These are phyloP conservation scores for Mesorhabditis sp. DNA, from an alignment of 2,888 invertebrate species.

Conservation along the genomic window DNA sequence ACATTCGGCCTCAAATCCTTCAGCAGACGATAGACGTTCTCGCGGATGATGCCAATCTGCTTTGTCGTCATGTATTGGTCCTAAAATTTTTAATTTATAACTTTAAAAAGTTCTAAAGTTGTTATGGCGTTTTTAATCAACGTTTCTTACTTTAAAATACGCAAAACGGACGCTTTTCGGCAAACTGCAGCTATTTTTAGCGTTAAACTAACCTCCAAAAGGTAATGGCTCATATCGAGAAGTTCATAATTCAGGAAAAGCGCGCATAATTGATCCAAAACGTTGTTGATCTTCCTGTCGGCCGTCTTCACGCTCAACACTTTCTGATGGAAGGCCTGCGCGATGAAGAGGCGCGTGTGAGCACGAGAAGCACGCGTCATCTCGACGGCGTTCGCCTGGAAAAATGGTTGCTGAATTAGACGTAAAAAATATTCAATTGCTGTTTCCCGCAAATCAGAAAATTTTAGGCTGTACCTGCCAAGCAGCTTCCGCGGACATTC, in stretches of 20 bases:
- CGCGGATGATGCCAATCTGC: slow-evolving; percentile 38
- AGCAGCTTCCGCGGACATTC: neutral
- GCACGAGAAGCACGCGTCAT: slow-evolving; percentile 21
- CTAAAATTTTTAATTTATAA: slow-evolving; percentile 17
- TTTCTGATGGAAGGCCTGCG: slow-evolving; percentile 21
- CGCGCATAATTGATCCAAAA: slow-evolving; percentile 72
- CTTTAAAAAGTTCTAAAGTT: neutral
- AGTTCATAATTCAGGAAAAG: slow-evolving; percentile 65
- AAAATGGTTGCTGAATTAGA: too few relatives aligned
- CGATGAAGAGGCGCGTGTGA: slow-evolving; percentile 31
- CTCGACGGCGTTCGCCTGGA: neutral
- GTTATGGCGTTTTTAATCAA: neutral
- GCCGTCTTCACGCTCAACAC: slow-evolving; percentile 17
- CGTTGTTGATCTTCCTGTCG: slow-evolving; percentile 58
- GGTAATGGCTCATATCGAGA: slow-evolving; percentile 25
- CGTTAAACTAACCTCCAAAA: slow-evolving; percentile 15
- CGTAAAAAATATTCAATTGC: too few relatives aligned
- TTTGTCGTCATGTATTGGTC: slow-evolving; percentile 34
- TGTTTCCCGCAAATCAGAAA: too few relatives aligned
- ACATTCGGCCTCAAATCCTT: slow-evolving; percentile 75
- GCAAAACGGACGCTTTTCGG: too few relatives aligned
- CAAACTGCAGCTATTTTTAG: too few relatives aligned
- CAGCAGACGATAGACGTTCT: slow-evolving; percentile 60
- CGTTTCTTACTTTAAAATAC: neutral
- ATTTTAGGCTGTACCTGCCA: too few relatives aligned